Evolutionary conservation across 1,140 invertebrate species (phyloP), one percentile per base, ranked within the genome.

Genomic region (Drosophila erecta): DNA sequence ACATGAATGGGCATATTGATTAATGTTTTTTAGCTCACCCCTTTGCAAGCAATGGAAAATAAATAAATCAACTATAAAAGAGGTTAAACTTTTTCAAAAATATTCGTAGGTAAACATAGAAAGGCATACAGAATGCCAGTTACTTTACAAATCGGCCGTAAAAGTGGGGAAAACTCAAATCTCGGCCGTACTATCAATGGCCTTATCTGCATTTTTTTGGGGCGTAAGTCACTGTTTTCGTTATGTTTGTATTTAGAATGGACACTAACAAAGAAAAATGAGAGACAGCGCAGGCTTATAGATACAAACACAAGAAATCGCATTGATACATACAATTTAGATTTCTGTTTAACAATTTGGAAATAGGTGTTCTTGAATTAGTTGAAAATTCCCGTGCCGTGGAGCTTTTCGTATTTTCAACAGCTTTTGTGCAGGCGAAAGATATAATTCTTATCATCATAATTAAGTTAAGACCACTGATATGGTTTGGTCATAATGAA

Each of bases 151-250:
- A 46, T 46, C 12, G 20, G 6, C n/a, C 7, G 14, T 1, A 6
- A 27, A 22, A 17, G 8, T 17, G 71, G 35, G 14, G 12, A 12
- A 44, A 47, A 22, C 17, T 17, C 10, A 11, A 43, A 20, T 15
- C 14, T 14, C 14, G 14, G 56, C 56, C 43, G 30, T 43, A 37
- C 37, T 51, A 61, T 47, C 40, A 69, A 41, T 69, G 49, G 37
- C 41, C 30, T 37, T 38, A 59, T 55, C 55, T 44, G 60, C 49
- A 74, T 61, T 77, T 77, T 64, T 78, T 71, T n/a, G 57, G 58
- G 71, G 72, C 72, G 60, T 75, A 73, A 56, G 58, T 38, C 40
- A 30, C 47, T 66, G 53, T 65, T 38, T 73, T 74, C 47, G 55
- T 64, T 33, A 17, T 49, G 35, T 49, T 64, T 38, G 22, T 61